A percentile compares a stretch with the other conserved stretches of the same genome.
phyloP scores from a whole-genome alignment of 2,888 invertebrate genomes.

The Gerris lacustris region DNA sequence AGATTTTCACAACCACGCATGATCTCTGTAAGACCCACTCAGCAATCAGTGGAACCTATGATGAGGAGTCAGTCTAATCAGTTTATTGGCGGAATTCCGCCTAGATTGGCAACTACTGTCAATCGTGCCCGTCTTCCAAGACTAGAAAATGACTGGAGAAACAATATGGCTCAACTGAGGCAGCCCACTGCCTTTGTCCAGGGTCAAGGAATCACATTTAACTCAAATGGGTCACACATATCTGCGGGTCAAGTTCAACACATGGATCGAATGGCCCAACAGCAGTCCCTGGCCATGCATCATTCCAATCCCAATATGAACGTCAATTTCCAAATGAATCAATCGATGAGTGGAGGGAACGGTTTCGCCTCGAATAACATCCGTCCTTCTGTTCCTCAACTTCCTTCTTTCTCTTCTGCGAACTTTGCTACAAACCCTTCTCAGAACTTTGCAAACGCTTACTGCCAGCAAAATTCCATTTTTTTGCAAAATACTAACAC shows the following conservation, averaged over 20 bases:
- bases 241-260: conserved; percentile 22
- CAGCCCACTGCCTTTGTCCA: conserved; percentile 53
- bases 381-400: neutral
- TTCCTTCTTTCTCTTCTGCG: conserved; percentile 7
- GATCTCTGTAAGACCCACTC: neutral
- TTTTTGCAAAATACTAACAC: neutral
- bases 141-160: neutral
- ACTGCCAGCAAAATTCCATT: conserved; percentile 22
- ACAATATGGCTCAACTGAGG: conserved; percentile 41
- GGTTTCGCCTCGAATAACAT: neutral
- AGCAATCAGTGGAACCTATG: neutral
- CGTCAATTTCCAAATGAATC: conserved; percentile 11
- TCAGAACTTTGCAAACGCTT: conserved; percentile 40
- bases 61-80: conserved; percentile 19
- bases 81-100: conserved; percentile 10
- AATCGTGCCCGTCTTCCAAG: neutral
- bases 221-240: conserved; percentile 16
- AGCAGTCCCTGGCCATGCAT: conserved; percentile 35
- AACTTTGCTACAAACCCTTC: conserved; percentile 6
- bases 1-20: neutral
- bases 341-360: neutral
- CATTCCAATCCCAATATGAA: conserved; percentile 27
- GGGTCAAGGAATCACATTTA: conserved; percentile 18
- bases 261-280: conserved; percentile 29
- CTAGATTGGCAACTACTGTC: neutral